These are phyloP conservation scores for Gerris lacustris DNA, from an alignment of 2,888 invertebrate species.

Conservation along the genomic window DNA sequence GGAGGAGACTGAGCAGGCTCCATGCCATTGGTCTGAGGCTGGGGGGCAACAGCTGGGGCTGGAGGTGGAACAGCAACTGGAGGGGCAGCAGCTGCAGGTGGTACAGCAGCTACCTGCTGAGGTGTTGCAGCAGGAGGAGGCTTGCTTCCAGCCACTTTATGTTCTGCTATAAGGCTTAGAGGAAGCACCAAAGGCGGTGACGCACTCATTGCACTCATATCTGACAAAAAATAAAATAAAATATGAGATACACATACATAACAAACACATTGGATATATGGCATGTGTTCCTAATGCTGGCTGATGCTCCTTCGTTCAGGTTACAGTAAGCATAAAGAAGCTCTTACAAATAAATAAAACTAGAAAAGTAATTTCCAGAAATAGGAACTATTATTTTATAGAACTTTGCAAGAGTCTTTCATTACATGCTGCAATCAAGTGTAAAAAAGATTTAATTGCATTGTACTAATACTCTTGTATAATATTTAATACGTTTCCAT, in stretches of 20 bases:
- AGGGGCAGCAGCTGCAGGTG: background rate
- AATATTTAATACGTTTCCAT: too few species aligned
- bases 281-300: too few species aligned
- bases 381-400: too few species aligned
- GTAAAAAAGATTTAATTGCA: too few species aligned
- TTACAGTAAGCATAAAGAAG: too few species aligned
- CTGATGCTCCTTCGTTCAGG: too few species aligned
- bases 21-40: slow-evolving; percentile 12
- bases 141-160: slow-evolving; percentile 21
- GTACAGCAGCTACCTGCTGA: background rate
- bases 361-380: too few species aligned
- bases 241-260: background rate
- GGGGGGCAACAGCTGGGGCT: background rate
- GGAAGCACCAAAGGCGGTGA: slow-evolving; percentile 28
- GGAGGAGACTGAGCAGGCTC: slow-evolving; percentile 10
- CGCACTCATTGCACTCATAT: slow-evolving; percentile 32
- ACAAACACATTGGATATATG: background rate
- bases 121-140: slow-evolving; percentile 21
- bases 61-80: slow-evolving; percentile 7
- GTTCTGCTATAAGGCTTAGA: slow-evolving; percentile 27
- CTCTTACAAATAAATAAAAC: too few species aligned
- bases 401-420: too few species aligned
- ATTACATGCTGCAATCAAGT: too few species aligned
- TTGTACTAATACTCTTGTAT: too few species aligned
- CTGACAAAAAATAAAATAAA: slow-evolving; percentile 18